A percentile compares a stretch with the other conserved stretches of the same genome.
These are phyloP conservation scores for Melanaphis sacchari DNA, from an alignment of 1,140 invertebrate species.

Conservation along the genomic window DNA sequence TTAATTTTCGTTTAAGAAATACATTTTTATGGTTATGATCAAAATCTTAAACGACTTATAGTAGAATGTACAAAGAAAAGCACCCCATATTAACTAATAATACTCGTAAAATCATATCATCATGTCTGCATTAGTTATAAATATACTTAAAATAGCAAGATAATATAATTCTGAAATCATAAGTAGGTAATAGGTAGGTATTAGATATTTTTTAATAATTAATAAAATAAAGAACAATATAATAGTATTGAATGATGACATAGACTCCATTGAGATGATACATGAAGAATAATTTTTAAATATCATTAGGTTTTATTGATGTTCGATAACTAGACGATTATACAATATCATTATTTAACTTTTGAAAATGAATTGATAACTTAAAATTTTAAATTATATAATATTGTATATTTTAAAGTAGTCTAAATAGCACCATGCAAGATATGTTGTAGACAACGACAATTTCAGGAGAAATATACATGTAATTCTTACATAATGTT, in stretches of 20 bases:
- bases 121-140: background rate
- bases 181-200: background rate
- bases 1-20: background rate
- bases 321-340: background rate
- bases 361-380: background rate
- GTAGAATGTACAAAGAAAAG: background rate
- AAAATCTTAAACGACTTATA: conserved; percentile 11
- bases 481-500: background rate
- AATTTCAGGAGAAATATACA: background rate
- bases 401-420: too few species aligned
- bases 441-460: background rate
- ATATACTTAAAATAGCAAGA: background rate
- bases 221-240: background rate
- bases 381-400: background rate
- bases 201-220: background rate
- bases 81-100: background rate
- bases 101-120: background rate
- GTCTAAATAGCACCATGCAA: background rate
- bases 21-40: background rate
- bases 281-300: background rate
- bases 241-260: background rate
- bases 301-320: background rate
- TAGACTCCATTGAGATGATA: background rate
- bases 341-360: background rate
- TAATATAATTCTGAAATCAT: background rate